These are phyloP conservation scores for Cossypha dichroa DNA, from an alignment of 2,797 vertebrate genomes.

Conservation along the genomic window DNA sequence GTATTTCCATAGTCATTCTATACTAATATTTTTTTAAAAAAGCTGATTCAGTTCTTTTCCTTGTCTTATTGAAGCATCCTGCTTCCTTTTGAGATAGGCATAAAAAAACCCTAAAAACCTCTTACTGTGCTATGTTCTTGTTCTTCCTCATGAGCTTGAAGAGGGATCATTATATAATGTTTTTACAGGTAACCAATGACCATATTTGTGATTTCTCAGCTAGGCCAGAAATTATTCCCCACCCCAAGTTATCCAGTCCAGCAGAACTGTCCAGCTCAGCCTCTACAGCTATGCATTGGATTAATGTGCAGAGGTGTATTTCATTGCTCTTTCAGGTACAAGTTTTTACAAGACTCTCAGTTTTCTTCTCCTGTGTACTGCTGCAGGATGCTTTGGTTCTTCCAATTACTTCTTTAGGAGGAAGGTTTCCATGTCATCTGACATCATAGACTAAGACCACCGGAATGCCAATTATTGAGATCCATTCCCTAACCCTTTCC, in stretches of 20 bases:
- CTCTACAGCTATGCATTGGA: background rate
- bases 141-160: background rate
- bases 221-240: background rate
- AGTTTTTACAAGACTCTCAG: background rate
- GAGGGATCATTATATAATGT: background rate
- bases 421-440: background rate
- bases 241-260: background rate
- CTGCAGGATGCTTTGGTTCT: background rate
- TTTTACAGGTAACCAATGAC: background rate
- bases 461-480: background rate
- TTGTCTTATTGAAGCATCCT: background rate
- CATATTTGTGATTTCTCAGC: background rate
- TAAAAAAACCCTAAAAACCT: rapidly evolving
- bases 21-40: background rate
- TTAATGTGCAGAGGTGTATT: background rate
- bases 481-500: background rate
- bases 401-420: background rate
- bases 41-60: background rate
- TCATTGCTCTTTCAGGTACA: background rate
- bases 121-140: background rate
- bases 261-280: background rate
- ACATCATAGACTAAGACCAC: background rate
- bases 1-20: background rate
- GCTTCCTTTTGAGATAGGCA: background rate
- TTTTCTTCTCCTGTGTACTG: background rate